Conservation (phyloP, 2,113 vertebrate species). For the Apteryx owenii region DNA sequence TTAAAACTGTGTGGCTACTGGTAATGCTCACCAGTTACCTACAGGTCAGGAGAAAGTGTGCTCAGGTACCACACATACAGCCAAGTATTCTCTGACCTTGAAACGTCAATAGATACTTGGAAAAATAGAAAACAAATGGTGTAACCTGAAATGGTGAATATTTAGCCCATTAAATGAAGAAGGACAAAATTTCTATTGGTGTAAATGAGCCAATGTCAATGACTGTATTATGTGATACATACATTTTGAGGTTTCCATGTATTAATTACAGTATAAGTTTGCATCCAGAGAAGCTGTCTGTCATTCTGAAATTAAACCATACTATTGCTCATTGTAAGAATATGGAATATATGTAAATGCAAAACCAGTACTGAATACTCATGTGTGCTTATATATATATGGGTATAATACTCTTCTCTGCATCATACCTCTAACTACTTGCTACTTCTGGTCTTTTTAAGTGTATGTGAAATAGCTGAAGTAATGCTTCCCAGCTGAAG, state of each 20-base stretch:
- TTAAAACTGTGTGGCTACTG: background rate
- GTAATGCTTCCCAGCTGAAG: background rate
- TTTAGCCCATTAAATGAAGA: background rate
- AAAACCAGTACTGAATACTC: background rate
- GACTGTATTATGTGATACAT: background rate
- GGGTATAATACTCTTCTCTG: background rate
- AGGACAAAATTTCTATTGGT: background rate
- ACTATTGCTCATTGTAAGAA: background rate
- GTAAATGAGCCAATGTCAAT: background rate
- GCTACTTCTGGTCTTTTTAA: background rate
- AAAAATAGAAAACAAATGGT: background rate
- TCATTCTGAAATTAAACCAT: background rate
- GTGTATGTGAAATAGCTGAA: background rate
- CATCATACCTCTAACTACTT: background rate
- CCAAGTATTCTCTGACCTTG: background rate
- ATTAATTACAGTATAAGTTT: background rate
- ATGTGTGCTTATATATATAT: background rate
- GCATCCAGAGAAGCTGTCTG: background rate
- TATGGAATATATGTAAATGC: background rate
- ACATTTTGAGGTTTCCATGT: background rate
- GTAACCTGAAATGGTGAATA: background rate
- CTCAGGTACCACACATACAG: background rate
- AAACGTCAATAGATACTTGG: background rate
- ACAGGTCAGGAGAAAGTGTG: conserved; percentile 5
- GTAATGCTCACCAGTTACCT: background rate